Evolutionary conservation across 2,113 vertebrate species (phyloP).

Genomic region (Hippopotamus amphibius): DNA sequence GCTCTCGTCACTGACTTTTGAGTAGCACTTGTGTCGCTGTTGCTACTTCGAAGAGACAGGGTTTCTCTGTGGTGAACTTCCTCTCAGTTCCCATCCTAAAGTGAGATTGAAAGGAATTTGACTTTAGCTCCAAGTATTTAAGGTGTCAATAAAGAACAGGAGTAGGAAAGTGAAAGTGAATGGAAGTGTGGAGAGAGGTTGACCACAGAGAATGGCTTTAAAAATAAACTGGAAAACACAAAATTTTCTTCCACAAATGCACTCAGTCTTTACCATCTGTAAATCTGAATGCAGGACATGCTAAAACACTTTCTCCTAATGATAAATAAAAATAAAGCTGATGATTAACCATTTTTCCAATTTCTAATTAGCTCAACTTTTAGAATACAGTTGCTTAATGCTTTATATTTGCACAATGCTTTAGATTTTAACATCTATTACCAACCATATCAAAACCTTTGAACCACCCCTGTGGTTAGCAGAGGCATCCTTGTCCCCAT

Average conservation of each 20-base stretch:
- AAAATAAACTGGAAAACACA: background rate
- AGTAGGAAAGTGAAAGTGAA: background rate
- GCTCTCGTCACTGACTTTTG: background rate
- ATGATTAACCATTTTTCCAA: background rate
- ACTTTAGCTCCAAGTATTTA: background rate
- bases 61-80: background rate
- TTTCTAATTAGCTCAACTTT: background rate
- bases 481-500: background rate
- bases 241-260: background rate
- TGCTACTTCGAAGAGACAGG: background rate
- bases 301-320: conserved; percentile 41
- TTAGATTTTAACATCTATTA: background rate
- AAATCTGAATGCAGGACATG: background rate
- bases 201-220: background rate
- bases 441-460: background rate
- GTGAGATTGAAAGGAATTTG: background rate
- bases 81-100: background rate
- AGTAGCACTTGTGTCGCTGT: background rate
- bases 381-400: background rate
- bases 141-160: background rate
- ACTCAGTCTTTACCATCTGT: background rate
- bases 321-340: background rate
- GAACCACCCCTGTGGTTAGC: background rate
- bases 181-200: background rate
- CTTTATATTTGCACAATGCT: background rate